phyloP scores from a whole-genome alignment of 2,797 vertebrate species.

The Urosaurus nigricauda region DNA sequence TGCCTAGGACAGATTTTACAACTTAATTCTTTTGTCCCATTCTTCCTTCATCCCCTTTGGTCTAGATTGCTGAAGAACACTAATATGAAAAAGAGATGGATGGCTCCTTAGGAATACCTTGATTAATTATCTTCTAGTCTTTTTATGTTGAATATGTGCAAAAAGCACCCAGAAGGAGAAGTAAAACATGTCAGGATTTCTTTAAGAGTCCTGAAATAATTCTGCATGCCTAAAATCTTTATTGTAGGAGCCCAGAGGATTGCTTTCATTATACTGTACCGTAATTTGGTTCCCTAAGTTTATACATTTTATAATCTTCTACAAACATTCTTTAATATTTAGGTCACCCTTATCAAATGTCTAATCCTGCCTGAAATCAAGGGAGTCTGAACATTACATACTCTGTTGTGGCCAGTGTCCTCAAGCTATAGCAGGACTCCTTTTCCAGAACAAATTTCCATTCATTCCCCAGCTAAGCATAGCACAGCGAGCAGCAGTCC shows the following conservation, averaged over 20 bases:
- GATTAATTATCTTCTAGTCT: conserved; percentile 37
- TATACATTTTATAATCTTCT: neutral
- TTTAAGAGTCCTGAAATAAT: conserved; percentile 6
- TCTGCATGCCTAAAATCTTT: neutral
- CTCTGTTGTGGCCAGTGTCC: neutral
- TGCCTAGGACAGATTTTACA: conserved; percentile 64
- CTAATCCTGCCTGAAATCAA: neutral
- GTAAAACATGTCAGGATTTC: neutral
- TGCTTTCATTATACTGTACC: neutral
- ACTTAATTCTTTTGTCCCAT: conserved; percentile 44
- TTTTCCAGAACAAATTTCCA: neutral
- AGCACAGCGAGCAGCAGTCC: neutral
- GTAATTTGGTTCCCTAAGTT: conserved; percentile 11
- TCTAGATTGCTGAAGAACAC: conserved; percentile 22
- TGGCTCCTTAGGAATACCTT: conserved; percentile 40
- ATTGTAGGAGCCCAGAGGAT: neutral
- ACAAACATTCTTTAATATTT: neutral
- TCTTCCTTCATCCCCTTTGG: neutral
- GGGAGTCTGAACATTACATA: neutral
- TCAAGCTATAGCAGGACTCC: neutral
- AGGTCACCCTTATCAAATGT: neutral
- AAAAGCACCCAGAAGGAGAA: fast-evolving
- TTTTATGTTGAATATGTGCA: conserved; percentile 38
- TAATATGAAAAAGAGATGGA: conserved; percentile 25
- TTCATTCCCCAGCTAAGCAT: neutral